Conservation (phyloP, 1,140 invertebrate species). For the Maniola jurtina region DNA sequence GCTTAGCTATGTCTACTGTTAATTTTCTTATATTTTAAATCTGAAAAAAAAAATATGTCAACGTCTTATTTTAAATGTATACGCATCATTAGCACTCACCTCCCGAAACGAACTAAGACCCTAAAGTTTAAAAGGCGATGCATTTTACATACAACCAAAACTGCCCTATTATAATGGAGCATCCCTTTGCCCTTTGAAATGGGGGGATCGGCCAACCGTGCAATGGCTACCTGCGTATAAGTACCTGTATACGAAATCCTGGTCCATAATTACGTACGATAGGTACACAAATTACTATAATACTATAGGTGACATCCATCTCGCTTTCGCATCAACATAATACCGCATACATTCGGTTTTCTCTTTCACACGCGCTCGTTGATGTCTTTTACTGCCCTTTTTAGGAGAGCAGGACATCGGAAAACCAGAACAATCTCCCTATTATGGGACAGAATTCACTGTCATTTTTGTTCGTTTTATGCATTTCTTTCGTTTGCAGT, state of each 20-base stretch:
- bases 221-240: slow-evolving; percentile 63
- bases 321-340: slow-evolving; percentile 44
- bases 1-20: too few relatives aligned
- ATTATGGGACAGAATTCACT: slow-evolving; percentile 26
- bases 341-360: slow-evolving; percentile 23
- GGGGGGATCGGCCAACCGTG: slow-evolving; percentile 70
- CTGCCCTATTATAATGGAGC: slow-evolving; percentile 50
- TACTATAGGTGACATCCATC: slow-evolving; percentile 41
- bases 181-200: slow-evolving; percentile 64
- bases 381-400: slow-evolving; percentile 67
- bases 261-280: slow-evolving; percentile 56
- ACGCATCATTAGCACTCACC: slow-evolving; percentile 57
- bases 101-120: slow-evolving; percentile 54
- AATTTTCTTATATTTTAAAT: background rate
- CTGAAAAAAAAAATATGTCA: slow-evolving; percentile 5
- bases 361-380: slow-evolving; percentile 60
- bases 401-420: slow-evolving; percentile 38
- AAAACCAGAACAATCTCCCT: slow-evolving; percentile 28
- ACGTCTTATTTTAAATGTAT: slow-evolving; percentile 39
- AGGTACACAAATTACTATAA: slow-evolving; percentile 59
- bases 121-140: slow-evolving; percentile 46
- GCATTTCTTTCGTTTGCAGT: background rate
- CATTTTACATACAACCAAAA: slow-evolving; percentile 49
- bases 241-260: slow-evolving; percentile 69
- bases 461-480: slow-evolving; percentile 26